Evolutionary conservation across 2,113 vertebrate genomes (phyloP).

Genomic region (Ginglymostoma cirratum): DNA sequence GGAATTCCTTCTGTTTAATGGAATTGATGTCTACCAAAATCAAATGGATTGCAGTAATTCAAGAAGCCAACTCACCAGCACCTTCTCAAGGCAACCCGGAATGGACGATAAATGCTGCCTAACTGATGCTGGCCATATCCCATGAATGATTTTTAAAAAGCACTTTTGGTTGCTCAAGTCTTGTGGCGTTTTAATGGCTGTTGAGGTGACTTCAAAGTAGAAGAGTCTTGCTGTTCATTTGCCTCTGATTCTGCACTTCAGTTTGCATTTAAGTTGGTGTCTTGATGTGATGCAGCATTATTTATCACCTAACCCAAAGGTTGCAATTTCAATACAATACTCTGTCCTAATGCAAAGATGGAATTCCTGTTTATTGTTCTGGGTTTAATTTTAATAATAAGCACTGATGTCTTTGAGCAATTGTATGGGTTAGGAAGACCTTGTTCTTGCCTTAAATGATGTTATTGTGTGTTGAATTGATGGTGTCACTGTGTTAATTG

Average conservation of each 20-base stretch:
- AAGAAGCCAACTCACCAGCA: too few relatives aligned
- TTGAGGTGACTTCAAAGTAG: neutral
- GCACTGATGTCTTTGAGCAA: neutral
- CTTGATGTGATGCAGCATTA: neutral
- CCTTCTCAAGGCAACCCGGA: too few relatives aligned
- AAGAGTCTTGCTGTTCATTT: neutral
- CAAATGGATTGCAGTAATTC: too few relatives aligned
- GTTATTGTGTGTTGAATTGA: neutral
- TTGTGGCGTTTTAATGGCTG: too few relatives aligned
- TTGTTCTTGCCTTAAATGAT: neutral
- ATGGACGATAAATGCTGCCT: too few relatives aligned
- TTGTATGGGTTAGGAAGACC: neutral
- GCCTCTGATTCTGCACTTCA: neutral
- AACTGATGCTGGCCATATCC: too few relatives aligned
- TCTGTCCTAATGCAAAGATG: neutral
- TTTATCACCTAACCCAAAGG: too few relatives aligned
- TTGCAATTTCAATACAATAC: too few relatives aligned
- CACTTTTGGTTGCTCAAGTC: neutral
- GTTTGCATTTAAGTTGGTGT: neutral
- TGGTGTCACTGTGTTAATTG: neutral
- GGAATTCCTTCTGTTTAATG: too few relatives aligned
- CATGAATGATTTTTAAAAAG: neutral
- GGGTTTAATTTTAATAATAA: neutral
- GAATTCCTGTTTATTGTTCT: neutral
- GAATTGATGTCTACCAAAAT: too few relatives aligned